Conservation (phyloP, 2,113 vertebrate species). For the Nycticorax nycticorax region DNA sequence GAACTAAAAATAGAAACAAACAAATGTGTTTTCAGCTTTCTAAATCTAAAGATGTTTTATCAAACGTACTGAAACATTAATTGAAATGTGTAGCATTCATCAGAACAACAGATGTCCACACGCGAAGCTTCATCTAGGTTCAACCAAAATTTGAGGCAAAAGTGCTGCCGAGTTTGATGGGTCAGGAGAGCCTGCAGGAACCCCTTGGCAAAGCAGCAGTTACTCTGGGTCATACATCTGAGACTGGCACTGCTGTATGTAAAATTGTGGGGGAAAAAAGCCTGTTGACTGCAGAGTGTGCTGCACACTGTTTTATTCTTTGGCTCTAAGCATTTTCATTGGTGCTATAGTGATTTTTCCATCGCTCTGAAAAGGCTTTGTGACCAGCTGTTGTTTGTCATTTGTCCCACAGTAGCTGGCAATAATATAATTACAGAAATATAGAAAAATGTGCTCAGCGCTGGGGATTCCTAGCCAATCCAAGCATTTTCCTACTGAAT, state of each 20-base stretch:
- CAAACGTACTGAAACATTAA: neutral
- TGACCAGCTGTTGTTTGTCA: constrained; percentile 61
- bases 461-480: constrained; percentile 15
- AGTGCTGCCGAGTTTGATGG: neutral
- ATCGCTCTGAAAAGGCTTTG: neutral
- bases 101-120: neutral
- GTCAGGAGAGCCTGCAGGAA: neutral
- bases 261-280: neutral
- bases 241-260: neutral
- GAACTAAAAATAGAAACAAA: neutral
- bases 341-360: neutral
- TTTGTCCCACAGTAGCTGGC: constrained; percentile 52
- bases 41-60: neutral
- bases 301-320: neutral
- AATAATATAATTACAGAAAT: constrained; percentile 35
- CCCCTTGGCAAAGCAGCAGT: neutral
- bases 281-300: neutral
- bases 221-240: neutral
- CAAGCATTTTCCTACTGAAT: constrained; percentile 41
- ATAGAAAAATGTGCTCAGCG: neutral
- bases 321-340: constrained; percentile 13
- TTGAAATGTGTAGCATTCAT: neutral
- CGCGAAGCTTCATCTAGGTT: neutral
- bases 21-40: neutral
- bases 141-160: neutral